Conservation (phyloP, 1,140 invertebrate species). For the Drosophila pruinosa region DNA sequence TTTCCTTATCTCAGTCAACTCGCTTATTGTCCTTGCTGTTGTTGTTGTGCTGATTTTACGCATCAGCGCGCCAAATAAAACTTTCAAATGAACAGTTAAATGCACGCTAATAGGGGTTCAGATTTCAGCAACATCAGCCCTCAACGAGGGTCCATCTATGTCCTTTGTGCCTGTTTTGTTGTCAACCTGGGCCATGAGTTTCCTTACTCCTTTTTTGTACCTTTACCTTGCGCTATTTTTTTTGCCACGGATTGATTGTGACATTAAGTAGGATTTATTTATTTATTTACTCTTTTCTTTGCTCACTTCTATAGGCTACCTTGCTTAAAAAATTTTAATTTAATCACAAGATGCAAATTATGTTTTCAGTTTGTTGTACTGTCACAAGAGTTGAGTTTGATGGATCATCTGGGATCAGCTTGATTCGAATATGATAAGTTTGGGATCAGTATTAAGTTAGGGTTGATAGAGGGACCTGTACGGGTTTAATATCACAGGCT, state of each 20-base stretch:
- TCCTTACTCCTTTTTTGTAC: slow-evolving; percentile 33
- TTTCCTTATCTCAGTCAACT: background rate
- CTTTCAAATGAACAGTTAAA: slow-evolving; percentile 83
- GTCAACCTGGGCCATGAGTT: slow-evolving; percentile 13
- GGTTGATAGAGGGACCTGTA: slow-evolving; percentile 17
- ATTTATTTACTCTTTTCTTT: slow-evolving; percentile 76
- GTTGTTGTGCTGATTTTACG: slow-evolving; percentile 75
- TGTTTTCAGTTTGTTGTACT: slow-evolving; percentile 66
- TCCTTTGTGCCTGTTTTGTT: slow-evolving; percentile 24
- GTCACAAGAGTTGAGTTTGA: slow-evolving; percentile 23
- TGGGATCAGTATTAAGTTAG: background rate
- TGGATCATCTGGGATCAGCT: slow-evolving; percentile 10
- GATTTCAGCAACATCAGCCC: slow-evolving; percentile 67
- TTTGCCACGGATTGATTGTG: slow-evolving; percentile 75
- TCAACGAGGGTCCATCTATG: background rate
- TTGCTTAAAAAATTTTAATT: slow-evolving; percentile 59
- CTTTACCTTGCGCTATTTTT: slow-evolving; percentile 17
- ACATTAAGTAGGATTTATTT: slow-evolving; percentile 83
- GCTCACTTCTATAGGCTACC: background rate
- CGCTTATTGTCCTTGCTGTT: slow-evolving; percentile 8
- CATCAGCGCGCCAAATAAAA: slow-evolving; percentile 79
- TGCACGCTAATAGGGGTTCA: slow-evolving; percentile 82
- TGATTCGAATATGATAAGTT: background rate
- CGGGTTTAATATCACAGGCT: slow-evolving; percentile 41
- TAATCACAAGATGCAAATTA: slow-evolving; percentile 71